phyloP scores from a whole-genome alignment of 2,888 invertebrate species.

The Chrysotoxum bicinctum region DNA sequence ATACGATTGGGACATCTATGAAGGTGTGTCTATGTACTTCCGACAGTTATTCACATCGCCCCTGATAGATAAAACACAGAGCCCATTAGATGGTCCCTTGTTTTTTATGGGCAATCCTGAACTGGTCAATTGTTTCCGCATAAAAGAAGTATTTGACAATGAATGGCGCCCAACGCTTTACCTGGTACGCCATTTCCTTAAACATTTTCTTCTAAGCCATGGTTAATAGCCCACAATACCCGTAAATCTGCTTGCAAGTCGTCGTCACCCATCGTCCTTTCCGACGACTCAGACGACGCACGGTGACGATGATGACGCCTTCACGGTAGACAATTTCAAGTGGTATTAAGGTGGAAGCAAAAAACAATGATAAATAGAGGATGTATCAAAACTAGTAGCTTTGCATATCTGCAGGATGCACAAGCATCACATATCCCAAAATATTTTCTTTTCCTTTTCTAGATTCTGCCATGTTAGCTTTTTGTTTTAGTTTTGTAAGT shows the following conservation, averaged over 20 bases:
- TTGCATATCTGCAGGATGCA: slow-evolving; percentile 60
- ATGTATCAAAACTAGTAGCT: slow-evolving; percentile 46
- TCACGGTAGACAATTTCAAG: slow-evolving; percentile 54
- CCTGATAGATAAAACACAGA: no score
- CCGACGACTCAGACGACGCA: no score
- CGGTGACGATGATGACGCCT: slow-evolving; percentile 9
- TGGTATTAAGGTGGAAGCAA: slow-evolving; percentile 54
- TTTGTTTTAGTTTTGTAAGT: slow-evolving; percentile 11
- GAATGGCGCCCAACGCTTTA: background rate
- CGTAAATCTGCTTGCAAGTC: slow-evolving; percentile 61
- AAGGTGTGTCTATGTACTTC: no score
- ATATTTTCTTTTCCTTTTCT: background rate
- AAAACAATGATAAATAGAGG: slow-evolving; percentile 62
- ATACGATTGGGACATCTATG: no score
- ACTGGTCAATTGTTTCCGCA: background rate
- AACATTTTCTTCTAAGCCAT: slow-evolving; percentile 10
- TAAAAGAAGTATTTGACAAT: background rate
- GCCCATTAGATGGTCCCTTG: no score
- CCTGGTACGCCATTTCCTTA: background rate
- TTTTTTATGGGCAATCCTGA: background rate
- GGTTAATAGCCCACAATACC: slow-evolving; percentile 52
- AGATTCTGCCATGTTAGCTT: background rate
- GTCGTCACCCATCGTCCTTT: slow-evolving; percentile 26
- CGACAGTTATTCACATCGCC: no score
- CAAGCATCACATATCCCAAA: slow-evolving; percentile 32